Conservation (phyloP, 2,113 vertebrate species). For the Tympanuchus pallidicinctus region DNA sequence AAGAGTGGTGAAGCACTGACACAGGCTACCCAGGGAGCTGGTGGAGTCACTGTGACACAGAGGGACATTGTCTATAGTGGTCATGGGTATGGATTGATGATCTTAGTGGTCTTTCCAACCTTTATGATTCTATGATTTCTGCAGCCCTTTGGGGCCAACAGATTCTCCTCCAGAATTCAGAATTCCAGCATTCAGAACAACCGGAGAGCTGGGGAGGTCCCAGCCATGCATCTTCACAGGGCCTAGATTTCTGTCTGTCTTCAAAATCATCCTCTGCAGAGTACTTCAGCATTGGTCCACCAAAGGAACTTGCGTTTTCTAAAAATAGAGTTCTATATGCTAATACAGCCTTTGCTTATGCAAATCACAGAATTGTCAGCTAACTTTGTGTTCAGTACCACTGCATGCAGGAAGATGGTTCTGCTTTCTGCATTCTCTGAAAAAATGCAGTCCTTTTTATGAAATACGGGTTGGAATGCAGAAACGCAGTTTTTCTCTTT, state of each 20-base stretch:
- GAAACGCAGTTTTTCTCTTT: background rate
- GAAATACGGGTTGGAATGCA: background rate
- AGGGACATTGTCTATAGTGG: too few relatives aligned
- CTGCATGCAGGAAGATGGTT: background rate
- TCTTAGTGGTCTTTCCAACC: too few relatives aligned
- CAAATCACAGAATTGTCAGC: background rate
- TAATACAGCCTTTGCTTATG: conserved; percentile 18
- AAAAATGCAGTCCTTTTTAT: background rate
- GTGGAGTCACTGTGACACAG: too few relatives aligned
- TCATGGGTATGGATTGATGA: too few relatives aligned
- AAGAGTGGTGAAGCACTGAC: too few relatives aligned
- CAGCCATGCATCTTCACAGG: background rate
- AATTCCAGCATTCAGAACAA: background rate
- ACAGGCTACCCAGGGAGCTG: too few relatives aligned
- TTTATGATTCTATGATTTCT: background rate
- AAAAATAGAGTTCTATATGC: background rate
- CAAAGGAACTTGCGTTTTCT: background rate
- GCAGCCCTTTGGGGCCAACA: background rate
- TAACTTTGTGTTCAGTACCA: conserved; percentile 9
- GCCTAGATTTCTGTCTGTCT: background rate
- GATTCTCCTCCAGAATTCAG: background rate
- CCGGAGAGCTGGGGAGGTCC: background rate
- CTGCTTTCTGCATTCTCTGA: background rate
- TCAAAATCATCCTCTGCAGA: background rate
- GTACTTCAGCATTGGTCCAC: background rate